These are phyloP conservation scores for Furcifer pardalis DNA, from an alignment of 2,797 vertebrate genomes.

Conservation along the genomic window DNA sequence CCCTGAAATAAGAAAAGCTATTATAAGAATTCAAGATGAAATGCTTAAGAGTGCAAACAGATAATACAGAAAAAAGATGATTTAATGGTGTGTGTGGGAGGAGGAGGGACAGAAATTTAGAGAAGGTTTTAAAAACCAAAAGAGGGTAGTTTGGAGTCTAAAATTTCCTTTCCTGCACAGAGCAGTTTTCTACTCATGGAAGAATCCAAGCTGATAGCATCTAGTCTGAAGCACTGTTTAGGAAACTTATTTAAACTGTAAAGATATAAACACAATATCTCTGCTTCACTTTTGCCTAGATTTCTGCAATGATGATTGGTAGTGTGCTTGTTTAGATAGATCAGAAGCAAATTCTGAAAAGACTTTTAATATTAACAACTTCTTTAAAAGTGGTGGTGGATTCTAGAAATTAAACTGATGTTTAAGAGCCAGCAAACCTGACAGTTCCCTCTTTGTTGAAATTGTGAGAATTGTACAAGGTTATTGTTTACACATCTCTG, in stretches of 20 bases:
- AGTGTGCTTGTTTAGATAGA: too few species aligned
- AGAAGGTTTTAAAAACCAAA: neutral
- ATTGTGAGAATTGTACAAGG: too few species aligned
- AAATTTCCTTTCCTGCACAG: neutral
- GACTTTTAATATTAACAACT: neutral
- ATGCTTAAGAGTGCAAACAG: conserved; percentile 4
- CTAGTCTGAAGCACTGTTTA: neutral
- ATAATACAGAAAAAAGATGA: neutral
- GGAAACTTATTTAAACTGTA: neutral
- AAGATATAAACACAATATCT: neutral
- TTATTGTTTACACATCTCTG: too few species aligned
- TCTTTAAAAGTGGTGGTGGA: neutral
- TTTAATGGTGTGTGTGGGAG: neutral
- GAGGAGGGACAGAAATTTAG: neutral
- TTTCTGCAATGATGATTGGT: neutral
- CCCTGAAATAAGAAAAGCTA: conserved; percentile 14
- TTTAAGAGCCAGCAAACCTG: neutral
- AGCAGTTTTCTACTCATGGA: neutral
- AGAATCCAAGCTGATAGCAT: neutral
- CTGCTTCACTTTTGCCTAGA: neutral
- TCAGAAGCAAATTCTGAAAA: neutral
- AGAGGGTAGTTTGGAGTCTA: neutral
- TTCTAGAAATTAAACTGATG: neutral
- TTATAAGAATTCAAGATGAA: conserved; percentile 5
- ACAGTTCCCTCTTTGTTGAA: too few species aligned